Evolutionary conservation across 2,113 vertebrate genomes (phyloP), one percentile per base, ranked within the genome.

Genomic region (Phyllostomus discolor): DNA sequence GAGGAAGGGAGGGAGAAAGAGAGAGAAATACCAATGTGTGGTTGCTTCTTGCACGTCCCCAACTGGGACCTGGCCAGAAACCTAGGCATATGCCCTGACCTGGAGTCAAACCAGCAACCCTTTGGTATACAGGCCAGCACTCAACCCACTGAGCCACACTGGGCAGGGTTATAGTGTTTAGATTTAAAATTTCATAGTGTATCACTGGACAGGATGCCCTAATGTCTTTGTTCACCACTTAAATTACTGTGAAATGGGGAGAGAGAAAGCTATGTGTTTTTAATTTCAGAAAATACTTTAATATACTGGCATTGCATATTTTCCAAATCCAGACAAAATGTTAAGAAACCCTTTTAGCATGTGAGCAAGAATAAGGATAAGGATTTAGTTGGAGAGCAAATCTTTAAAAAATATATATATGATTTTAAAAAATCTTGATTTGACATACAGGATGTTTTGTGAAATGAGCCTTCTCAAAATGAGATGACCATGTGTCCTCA

Each of bases 381-480:
- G 16, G 26, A 59, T 94, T 96, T 86, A 76, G 10, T 89, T 96
- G 76, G 16, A 83, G 31, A 28, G 10, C 2, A 90, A 96, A 73
- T 70, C 54, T 91, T 92, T 31, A 82, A 41, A 83, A 86, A 86
- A 46, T 0, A 1, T 54, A 67, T 92, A 1, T 57, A 52, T 92
- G 1, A 46, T 9, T 1, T 1, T 3, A 62, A 69, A 69, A 81
- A 76, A 81, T 69, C 15, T 72, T 87, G 19, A 73, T 83, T 54
- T 78, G 73, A 62, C 35, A 12, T 41, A 57, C 31, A 46, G 4
- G 17, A 22, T 92, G 14, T 64, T 67, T 88, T 57, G 0, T 79
- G 35, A 94, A 91, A 67, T 95, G 26, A 85, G 17, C 6, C 5
- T 79, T 94, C 72, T 97, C 41, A 92, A 73, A 96, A 50, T 87